phyloP scores from a whole-genome alignment of 2,888 invertebrate species.

The Nymphalis urticae region DNA sequence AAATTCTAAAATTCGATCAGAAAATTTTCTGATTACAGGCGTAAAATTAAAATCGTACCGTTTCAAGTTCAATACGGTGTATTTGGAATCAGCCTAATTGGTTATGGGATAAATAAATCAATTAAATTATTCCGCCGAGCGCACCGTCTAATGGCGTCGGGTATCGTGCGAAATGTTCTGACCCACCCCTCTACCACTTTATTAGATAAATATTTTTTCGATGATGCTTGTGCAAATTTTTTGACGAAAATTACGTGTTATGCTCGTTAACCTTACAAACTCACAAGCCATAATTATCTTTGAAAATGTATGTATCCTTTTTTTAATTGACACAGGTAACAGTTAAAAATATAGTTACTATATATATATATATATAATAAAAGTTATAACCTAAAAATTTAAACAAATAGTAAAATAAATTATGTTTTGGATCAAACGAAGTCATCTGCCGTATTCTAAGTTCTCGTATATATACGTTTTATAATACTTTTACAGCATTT shows the following conservation, averaged over 20 bases:
- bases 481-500: too few relatives aligned
- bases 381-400: too few relatives aligned
- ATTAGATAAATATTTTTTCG: slow-evolving; percentile 14
- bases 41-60: slow-evolving; percentile 31
- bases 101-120: slow-evolving; percentile 69
- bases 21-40: slow-evolving; percentile 24
- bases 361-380: too few relatives aligned
- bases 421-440: too few relatives aligned
- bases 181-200: slow-evolving; percentile 8
- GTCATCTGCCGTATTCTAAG: too few relatives aligned
- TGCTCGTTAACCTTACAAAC: neutral
- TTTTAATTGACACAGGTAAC: too few relatives aligned
- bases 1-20: slow-evolving; percentile 5
- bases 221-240: neutral
- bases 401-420: too few relatives aligned
- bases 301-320: too few relatives aligned
- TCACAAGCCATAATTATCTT: too few relatives aligned
- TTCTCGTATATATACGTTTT: too few relatives aligned
- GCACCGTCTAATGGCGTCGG: slow-evolving; percentile 61
- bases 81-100: slow-evolving; percentile 59
- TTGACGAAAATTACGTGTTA: neutral
- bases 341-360: too few relatives aligned
- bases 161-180: slow-evolving; percentile 39
- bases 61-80: slow-evolving; percentile 44
- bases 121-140: slow-evolving; percentile 70